Conservation (phyloP, 2,113 vertebrate genomes). For the Cichladusa arquata region DNA sequence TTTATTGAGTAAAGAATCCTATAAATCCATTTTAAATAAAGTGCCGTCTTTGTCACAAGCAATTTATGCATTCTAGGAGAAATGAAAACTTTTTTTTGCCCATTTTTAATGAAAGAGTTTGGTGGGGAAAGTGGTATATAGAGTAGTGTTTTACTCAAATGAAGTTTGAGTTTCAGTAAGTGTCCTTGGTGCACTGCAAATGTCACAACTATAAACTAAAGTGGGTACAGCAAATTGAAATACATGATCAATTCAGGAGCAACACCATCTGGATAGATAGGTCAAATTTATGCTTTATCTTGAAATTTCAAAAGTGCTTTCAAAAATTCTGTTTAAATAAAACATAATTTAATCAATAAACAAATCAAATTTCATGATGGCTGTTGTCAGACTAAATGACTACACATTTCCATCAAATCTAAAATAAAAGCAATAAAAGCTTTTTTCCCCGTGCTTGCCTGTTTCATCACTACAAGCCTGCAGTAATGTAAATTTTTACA, state of each 20-base stretch:
- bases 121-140: background rate
- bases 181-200: slow-evolving; percentile 5
- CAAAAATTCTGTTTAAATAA: background rate
- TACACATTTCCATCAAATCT: background rate
- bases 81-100: background rate
- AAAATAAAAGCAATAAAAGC: slow-evolving; percentile 31
- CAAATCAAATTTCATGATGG: slow-evolving; percentile 6
- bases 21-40: background rate
- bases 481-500: slow-evolving; percentile 43
- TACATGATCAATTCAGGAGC: slow-evolving; percentile 11
- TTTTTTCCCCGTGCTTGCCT: slow-evolving; percentile 7
- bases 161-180: slow-evolving; percentile 28
- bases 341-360: background rate
- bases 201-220: slow-evolving; percentile 17
- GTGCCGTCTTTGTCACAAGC: background rate
- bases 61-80: background rate
- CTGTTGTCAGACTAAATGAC: background rate
- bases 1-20: background rate
- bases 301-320: background rate
- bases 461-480: background rate
- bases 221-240: slow-evolving; percentile 50
- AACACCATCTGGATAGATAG: slow-evolving; percentile 22
- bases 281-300: slow-evolving; percentile 21
- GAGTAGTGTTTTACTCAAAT: slow-evolving; percentile 15
- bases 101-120: background rate